phyloP scores from a whole-genome alignment of 2,797 vertebrate species.

The Phataginus tetradactyla region DNA sequence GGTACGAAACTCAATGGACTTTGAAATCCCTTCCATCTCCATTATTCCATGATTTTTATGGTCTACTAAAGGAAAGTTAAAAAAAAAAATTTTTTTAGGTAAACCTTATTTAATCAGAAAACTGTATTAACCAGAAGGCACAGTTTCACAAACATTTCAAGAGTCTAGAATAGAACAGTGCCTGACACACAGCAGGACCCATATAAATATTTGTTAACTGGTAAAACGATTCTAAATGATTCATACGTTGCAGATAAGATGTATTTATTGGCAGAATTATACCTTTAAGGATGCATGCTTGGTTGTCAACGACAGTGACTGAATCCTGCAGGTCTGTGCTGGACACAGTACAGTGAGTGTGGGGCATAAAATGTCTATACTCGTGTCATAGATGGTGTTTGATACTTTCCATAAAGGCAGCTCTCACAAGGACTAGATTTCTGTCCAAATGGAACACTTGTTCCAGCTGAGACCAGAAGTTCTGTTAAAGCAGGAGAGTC shows the following conservation, averaged over 20 bases:
- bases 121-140: not conserved
- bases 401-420: no score
- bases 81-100: not conserved
- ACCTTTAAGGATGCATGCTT: not conserved
- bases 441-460: not conserved
- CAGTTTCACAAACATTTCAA: not conserved
- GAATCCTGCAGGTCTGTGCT: not conserved
- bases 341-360: no score
- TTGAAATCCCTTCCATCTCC: not conserved
- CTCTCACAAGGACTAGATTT: not conserved
- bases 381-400: no score
- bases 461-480: not conserved
- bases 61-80: not conserved
- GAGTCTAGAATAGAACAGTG: not conserved
- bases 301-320: not conserved
- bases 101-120: not conserved
- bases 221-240: not conserved
- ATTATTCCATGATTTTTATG: not conserved
- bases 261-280: not conserved
- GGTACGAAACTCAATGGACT: not conserved
- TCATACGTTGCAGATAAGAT: not conserved
- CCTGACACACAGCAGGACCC: not conserved
- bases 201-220: not conserved
- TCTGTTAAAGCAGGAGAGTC: not conserved
- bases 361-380: not conserved